Evolutionary conservation across 2,888 invertebrate genomes (phyloP), one percentile per base, ranked within the genome.

Genomic region (Drosophila affinis): DNA sequence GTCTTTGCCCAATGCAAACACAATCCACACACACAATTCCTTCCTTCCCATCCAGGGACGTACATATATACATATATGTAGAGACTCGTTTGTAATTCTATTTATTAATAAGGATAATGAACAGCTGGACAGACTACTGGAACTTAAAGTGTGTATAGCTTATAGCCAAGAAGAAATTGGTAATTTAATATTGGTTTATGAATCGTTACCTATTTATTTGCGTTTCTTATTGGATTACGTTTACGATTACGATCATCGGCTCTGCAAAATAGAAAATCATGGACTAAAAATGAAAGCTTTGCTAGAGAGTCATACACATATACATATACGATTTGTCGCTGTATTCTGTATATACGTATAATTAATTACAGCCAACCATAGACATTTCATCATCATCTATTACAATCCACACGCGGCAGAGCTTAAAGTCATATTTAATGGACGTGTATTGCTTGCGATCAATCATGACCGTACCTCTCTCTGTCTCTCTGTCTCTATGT

Each of bases 401-500:
- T 70, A 64, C 61, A 56, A 61, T 62, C 62, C 61, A 73, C 74
- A 79, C 80, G 77, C 78, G 77, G 69, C 76, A 72, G 76, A 74
- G 76, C 80, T 78, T 77, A 67, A 78, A 77, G 79, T 79, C 83
- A 75, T 74, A 79, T 87, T 86, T 86, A 86, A 86, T 86, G 86
- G 87, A 87, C 79, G 77, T 87, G 76, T 83, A 85, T 80, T 83
- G 83, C 76, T 75, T 65, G 74, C 86, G 63, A 86, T 86, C 87
- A 84, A 86, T 86, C 86, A 86, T 84, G 82, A 69, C 77, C 84
- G 72, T 78, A 75, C 85, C 57, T 68, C 45, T 17, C n/a, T 39
- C 24, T 34, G 12, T 58, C 24, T 24, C 4, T 24, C 5, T 5
- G 4, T 24, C 24, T 24, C 4, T 24, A 0, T 24, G 24, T 24